Base-by-base conservation (phyloP, 2,888 invertebrate species). In the Brenthis hecate region DNA sequence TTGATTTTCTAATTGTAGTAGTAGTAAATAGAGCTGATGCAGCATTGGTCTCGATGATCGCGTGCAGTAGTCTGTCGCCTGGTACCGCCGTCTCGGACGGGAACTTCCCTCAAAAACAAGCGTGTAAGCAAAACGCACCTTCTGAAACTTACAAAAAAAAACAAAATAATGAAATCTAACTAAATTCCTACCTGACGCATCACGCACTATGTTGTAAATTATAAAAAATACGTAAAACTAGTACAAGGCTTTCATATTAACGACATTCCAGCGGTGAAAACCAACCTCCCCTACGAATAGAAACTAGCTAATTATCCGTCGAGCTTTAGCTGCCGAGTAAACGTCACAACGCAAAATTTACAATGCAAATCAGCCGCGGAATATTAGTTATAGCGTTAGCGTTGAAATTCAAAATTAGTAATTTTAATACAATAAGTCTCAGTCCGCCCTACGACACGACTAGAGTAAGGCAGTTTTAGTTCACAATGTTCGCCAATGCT, bases 351-450 rank as follows among this genome's bases (percentile, higher is more conserved):
- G 85, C 86, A 77, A 91, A 78, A 92, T 92, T 92, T 92, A 91
- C 92, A 92, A 89, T 92, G 91, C 92, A 92, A 92, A 92, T 92
- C 84, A 87, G 82, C 81, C 80, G 87, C 86, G 89, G 88, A 90
- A 91, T 92, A 91, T 91, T 92, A 91, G 88, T 89, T 89, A 89
- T 82, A 89, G 85, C 89, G 90, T 88, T 89, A 86, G 84, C 83
- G 82, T 82, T 86, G 88, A 89, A 91, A 88, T 89, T 92, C 88
- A 90, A 92, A 92, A 91, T 92, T 90, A 90, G 80, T 88, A 86
- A 92, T 89, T 92, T 91, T 89, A 92, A 89, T 92, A 91, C 88
- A 83, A 86, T 84, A 84, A 83, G 89, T 89, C 86, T 88, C 92
- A 92, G 92, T 92, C 87, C 85, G 84, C 85, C 86, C 84, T 85